Percentiles rank a stretch among this genome's conserved stretches.
Evolutionary conservation across 1,140 invertebrate species (phyloP).

Genomic region (Nasonia vitripennis): DNA sequence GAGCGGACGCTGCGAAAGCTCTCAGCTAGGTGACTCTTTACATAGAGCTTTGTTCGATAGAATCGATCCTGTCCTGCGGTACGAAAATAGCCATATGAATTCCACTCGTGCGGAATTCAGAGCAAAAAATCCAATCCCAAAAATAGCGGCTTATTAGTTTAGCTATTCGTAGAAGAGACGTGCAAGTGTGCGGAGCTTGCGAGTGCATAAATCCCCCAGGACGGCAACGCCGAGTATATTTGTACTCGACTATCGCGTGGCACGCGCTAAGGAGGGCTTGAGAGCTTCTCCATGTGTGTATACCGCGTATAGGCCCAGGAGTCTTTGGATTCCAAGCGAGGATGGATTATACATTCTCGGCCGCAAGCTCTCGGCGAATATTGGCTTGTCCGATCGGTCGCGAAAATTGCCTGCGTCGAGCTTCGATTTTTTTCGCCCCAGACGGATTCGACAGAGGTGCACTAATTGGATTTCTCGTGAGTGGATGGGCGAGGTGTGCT

Average conservation of each 20-base stretch:
- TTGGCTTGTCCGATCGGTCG: not conserved
- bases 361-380: not conserved
- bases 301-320: not conserved
- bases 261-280: not conserved
- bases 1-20: too few species aligned
- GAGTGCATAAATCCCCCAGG: not conserved
- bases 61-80: too few species aligned
- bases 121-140: not conserved
- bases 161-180: not conserved
- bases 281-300: not conserved
- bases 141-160: not conserved
- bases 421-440: not conserved
- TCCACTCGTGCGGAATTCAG: not conserved
- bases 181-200: not conserved
- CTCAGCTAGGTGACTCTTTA: too few species aligned
- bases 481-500: not conserved
- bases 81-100: not conserved
- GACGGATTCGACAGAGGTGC: too few species aligned
- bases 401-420: not conserved
- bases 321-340: not conserved
- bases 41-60: too few species aligned
- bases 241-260: constrained; percentile 7
- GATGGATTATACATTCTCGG: not conserved
- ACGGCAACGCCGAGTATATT: not conserved
- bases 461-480: constrained; percentile 2